Base-by-base conservation (phyloP, 2,113 vertebrate genomes). In the Orientallactaga bullata region DNA sequence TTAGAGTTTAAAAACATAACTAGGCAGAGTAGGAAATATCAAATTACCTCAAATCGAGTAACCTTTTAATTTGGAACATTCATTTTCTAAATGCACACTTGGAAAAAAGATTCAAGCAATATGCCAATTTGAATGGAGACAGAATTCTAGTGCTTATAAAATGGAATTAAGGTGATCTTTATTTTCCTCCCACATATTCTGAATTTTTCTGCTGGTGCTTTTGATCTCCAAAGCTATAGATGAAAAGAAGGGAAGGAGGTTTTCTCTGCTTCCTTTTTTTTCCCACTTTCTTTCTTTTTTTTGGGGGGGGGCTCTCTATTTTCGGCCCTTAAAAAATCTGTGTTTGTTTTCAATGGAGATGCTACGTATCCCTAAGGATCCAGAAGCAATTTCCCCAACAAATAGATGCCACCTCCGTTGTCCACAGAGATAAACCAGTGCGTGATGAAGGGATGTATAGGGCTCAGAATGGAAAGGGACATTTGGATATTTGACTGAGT, bases 61-160 rank as follows among this genome's bases (percentile, higher is more conserved):
- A 79, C 42, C 21, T 94, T 89, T 87, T 94, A 32, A 95, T 96
- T 94, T 77, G 72, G 88, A 94, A 69, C 82, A 71, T 60, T 85
- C 74, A 78, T 95, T 94, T 91, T 74, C 76, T 86, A 66, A 94
- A 51, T 11, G 32, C 32, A 61, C 69, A 58, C 87, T 86, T 92
- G 84, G 83, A 51, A 71, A 71, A 89, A 93, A 79, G 72, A 90
- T 78, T 91, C 21, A 85, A 77, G 79, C 80, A 65, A 23, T 87
- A 18, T 72, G 39, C 30, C 30, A n/a, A 79, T 66, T 86, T 60
- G 69, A 84, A 42, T 74, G 78, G 63, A 93, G 61, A 23, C 30
- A 55, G 55, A 81, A 72, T 71, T 92, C 47, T 63, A 65, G 68
- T 69, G 24, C 35, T 84, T 94, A 42, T 47, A 47, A 80, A 68